Conservation (phyloP, 2,888 invertebrate genomes). For the Andrena minutula region DNA sequence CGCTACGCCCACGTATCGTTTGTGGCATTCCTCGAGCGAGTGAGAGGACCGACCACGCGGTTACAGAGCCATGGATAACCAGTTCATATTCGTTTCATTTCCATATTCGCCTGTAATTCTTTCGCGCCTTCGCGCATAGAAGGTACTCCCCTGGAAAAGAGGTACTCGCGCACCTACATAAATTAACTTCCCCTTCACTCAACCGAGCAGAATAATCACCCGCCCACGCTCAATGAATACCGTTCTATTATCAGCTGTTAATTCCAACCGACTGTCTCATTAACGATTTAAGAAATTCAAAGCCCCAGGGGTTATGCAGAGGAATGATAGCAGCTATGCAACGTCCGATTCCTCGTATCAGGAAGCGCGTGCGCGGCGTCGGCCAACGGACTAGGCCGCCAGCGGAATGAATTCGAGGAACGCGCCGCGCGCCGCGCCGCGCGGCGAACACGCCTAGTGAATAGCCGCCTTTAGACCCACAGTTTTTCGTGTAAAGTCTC, state of each 20-base stretch:
- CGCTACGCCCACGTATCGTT: conserved; percentile 49
- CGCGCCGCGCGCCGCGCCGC: no score
- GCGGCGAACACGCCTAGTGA: no score
- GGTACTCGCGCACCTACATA: conserved; percentile 62
- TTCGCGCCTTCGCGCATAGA: conserved; percentile 32
- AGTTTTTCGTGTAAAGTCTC: no score
- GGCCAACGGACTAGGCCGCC: no score
- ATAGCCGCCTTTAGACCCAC: no score
- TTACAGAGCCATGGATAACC: conserved; percentile 55
- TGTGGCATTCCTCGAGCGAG: conserved; percentile 46
- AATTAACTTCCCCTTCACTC: conserved; percentile 71
- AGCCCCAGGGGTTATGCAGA: not conserved
- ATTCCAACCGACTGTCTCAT: conserved; percentile 23
- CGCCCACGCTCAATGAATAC: conserved; percentile 43
- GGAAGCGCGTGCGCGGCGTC: no score
- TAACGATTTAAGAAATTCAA: not conserved
- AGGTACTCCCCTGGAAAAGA: conserved; percentile 45
- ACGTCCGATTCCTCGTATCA: no score
- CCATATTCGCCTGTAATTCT: conserved; percentile 67
- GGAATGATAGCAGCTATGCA: no score
- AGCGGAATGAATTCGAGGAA: no score
- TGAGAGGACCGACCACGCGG: conserved; percentile 28
- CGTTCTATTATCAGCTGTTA: conserved; percentile 47
- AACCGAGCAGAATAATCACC: conserved; percentile 48
- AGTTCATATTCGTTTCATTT: conserved; percentile 65